A percentile compares a stretch with the other conserved stretches of the same genome.
phyloP scores from a whole-genome alignment of 2,113 vertebrate genomes.

The Equus quagga region DNA sequence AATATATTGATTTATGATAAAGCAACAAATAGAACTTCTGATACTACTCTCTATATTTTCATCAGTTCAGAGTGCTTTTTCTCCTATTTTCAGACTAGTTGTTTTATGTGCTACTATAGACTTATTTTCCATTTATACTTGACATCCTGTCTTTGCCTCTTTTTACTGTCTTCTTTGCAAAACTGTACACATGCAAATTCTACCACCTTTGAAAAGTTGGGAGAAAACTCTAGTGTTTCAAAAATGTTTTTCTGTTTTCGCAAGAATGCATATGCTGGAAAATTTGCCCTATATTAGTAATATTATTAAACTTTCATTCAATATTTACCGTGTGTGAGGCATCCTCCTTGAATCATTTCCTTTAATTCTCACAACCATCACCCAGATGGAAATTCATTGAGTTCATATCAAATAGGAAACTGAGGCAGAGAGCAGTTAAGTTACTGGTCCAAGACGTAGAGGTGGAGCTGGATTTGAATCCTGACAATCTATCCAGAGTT shows the following conservation, averaged over 20 bases:
- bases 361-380: neutral
- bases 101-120: neutral
- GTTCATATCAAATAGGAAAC: neutral
- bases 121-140: neutral
- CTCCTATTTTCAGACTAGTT: neutral
- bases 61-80: neutral
- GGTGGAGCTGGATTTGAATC: neutral
- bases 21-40: neutral
- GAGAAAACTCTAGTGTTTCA: neutral
- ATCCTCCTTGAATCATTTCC: neutral
- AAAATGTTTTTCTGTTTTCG: neutral
- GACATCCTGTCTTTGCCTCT: neutral
- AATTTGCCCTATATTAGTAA: neutral
- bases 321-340: neutral
- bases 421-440: neutral
- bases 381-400: neutral
- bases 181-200: neutral
- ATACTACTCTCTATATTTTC: neutral
- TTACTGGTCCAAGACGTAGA: neutral
- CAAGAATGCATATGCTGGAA: neutral
- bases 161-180: neutral
- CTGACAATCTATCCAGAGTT: neutral
- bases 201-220: neutral
- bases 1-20: neutral
- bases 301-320: neutral